Evolutionary conservation across 2,888 invertebrate genomes (phyloP), one percentile per base, ranked within the genome.

Genomic region (Colletes collaris): DNA sequence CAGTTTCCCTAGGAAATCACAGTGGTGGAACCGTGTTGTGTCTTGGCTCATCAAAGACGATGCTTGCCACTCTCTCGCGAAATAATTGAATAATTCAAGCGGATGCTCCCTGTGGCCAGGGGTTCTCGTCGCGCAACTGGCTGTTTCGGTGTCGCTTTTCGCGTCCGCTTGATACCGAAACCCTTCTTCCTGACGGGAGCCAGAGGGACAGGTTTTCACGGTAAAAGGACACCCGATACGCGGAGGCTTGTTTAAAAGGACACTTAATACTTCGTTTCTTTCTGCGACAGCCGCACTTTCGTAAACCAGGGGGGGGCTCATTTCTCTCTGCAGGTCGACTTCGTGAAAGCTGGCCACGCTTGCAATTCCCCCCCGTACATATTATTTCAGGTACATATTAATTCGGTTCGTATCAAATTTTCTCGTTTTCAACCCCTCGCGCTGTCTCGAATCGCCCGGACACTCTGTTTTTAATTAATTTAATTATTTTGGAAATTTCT

Each of bases 31-130:
- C 40, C 40, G n/a, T 63, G 58, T 60, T 66, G 74, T 67, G 79
- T 69, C 76, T 78, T 67, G 70, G 49, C 50, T 56, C 59, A 74
- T 62, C 46, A 46, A 62, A 62, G 71, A 76, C 59, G 83, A 83
- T 66, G 69, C 73, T 71, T 69, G 76, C 73, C 66, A 64, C 74
- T 68, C 67, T 62, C 62, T 55, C 35, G 68, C 75, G 67, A 84
- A 79, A 79, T 85, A 86, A 85, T 86, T 85, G 85, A 85, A 85
- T 85, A 85, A 85, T 85, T 84, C 87, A 85, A 69, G 19, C 75
- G 79, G 78, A 62, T 75, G 67, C 67, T 70, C 53, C 59, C 58
- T 56, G 68, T 63, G 76, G 19, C 68, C 73, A 62, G 46, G 76
- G 67, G 70, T 72, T 71, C 78, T 19, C 58, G 53, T 37, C 70